Conservation (phyloP, 2,113 vertebrate species). For the Danionella cerebrum region DNA sequence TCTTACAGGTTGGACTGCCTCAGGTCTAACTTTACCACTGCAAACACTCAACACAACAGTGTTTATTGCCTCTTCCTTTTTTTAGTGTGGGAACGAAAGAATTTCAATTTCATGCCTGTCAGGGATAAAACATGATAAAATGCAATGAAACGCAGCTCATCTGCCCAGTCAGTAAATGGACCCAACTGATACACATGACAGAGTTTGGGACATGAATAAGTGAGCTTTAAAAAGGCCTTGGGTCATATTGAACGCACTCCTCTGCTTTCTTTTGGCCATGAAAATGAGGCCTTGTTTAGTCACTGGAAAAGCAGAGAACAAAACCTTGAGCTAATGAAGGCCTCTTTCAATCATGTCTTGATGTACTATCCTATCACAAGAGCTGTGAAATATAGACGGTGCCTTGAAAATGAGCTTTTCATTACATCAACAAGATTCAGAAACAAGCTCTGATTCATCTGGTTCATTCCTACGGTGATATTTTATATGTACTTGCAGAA, state of each 20-base stretch:
- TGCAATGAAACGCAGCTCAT: constrained; percentile 36
- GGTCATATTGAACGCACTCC: constrained; percentile 37
- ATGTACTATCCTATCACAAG: not conserved
- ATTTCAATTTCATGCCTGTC: constrained; percentile 49
- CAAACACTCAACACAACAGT: not conserved
- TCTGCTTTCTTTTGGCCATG: constrained; percentile 13
- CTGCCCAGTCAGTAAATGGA: constrained; percentile 41
- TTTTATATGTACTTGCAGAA: too few relatives aligned
- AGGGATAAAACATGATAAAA: constrained; percentile 47
- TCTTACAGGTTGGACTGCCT: constrained; percentile 23
- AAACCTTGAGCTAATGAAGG: constrained; percentile 35
- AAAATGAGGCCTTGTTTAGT: constrained; percentile 36
- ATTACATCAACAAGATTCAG: too few relatives aligned
- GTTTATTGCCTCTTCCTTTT: constrained; percentile 34
- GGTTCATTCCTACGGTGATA: too few relatives aligned
- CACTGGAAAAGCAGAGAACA: constrained; percentile 20
- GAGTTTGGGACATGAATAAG: constrained; percentile 30
- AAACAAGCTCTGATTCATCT: too few relatives aligned
- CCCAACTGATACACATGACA: constrained; percentile 35
- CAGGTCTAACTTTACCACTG: constrained; percentile 6
- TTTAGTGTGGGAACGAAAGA: constrained; percentile 35
- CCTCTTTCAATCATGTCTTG: constrained; percentile 20
- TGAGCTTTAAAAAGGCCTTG: constrained; percentile 39
- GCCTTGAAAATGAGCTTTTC: not conserved
- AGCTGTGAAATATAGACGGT: not conserved